Conservation (phyloP, 2,797 vertebrate species). For the Iguana delicatissima region DNA sequence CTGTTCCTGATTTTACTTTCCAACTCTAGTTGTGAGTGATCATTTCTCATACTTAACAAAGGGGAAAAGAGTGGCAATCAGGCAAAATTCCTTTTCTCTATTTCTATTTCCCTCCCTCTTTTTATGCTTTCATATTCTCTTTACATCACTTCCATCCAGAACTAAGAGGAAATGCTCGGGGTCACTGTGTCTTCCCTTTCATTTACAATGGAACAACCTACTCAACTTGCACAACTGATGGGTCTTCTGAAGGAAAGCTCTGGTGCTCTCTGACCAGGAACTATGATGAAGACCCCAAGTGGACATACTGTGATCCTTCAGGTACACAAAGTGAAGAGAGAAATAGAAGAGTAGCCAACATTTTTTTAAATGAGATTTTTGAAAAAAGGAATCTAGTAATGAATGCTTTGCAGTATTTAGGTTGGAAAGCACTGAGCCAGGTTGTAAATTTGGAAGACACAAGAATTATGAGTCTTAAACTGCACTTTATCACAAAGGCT, state of each 20-base stretch:
- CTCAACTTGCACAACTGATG: slow-evolving; percentile 3
- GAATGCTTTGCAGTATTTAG: no score
- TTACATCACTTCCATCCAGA: not conserved
- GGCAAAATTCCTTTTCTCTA: not conserved
- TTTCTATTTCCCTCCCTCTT: no score
- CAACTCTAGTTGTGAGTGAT: no score
- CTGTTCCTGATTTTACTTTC: no score
- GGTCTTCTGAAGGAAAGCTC: not conserved
- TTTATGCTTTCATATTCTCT: no score
- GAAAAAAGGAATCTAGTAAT: no score
- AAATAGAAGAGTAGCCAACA: no score
- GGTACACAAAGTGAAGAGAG: not conserved
- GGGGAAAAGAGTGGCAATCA: no score
- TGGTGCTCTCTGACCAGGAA: slow-evolving; percentile 19
- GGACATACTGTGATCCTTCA: slow-evolving; percentile 13
- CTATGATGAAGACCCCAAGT: not conserved
- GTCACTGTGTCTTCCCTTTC: slow-evolving; percentile 20
- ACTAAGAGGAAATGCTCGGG: not conserved
- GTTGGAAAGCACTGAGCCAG: not conserved
- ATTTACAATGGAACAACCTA: not conserved
- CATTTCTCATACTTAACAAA: no score
- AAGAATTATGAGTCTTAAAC: not conserved
- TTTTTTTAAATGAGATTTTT: no score
- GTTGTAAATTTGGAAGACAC: not conserved
- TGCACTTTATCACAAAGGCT: no score